phyloP scores from a whole-genome alignment of 2,797 vertebrate species.

The Hephaestus fuliginosus region DNA sequence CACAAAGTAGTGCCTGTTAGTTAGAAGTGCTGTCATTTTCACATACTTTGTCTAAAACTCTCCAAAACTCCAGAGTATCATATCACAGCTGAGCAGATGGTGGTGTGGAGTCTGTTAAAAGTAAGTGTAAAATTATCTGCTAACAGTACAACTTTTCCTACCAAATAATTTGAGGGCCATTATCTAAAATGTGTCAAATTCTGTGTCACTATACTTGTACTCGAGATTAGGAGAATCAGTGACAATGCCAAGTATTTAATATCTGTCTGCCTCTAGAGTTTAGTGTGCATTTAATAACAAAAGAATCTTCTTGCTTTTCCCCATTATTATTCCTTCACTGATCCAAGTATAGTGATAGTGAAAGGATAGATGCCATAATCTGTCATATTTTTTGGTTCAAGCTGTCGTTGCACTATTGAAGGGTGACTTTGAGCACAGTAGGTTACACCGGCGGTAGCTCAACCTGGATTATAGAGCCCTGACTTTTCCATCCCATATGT shows the following conservation, averaged over 20 bases:
- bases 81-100: slow-evolving; percentile 45
- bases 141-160: not conserved
- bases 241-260: not conserved
- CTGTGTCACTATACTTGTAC: not conserved
- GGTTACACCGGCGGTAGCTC: slow-evolving; percentile 30
- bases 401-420: not conserved
- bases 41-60: not conserved
- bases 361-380: not conserved
- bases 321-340: not conserved
- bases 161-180: not conserved
- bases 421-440: slow-evolving; percentile 51
- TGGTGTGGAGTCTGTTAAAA: slow-evolving; percentile 21
- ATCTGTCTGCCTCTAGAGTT: not conserved
- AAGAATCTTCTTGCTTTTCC: not conserved
- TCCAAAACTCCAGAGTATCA: slow-evolving; percentile 8
- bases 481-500: slow-evolving; percentile 64
- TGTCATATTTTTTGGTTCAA: slow-evolving; percentile 10
- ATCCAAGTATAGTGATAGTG: too few species aligned
- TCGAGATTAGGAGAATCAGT: not conserved
- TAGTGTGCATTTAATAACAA: not conserved
- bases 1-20: not conserved
- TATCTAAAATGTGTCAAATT: not conserved
- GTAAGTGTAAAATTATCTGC: slow-evolving; percentile 2
- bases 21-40: not conserved
- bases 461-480: slow-evolving; percentile 68